Evolutionary conservation across 2,888 invertebrate genomes (phyloP).

Genomic region (Helicoverpa assulta): DNA sequence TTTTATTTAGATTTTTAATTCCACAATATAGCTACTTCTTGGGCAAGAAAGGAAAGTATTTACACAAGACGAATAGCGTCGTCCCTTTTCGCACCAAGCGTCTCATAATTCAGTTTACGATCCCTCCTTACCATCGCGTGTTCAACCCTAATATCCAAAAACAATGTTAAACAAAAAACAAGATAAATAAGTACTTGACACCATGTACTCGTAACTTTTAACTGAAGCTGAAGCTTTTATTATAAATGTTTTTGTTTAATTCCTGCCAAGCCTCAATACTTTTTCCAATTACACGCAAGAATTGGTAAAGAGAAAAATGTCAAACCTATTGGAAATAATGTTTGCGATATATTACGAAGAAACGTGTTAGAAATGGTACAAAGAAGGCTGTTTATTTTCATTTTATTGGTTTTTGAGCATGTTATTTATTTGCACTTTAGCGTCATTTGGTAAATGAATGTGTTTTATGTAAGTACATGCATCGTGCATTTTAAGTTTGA

Average conservation of each 20-base stretch:
- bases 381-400: conserved; percentile 18
- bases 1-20: too few relatives aligned
- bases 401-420: conserved; percentile 6
- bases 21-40: too few relatives aligned
- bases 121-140: conserved; percentile 37
- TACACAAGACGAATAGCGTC: too few relatives aligned
- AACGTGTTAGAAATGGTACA: conserved; percentile 18
- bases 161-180: conserved; percentile 27
- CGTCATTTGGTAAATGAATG: conserved; percentile 7
- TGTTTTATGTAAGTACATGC: neutral
- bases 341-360: conserved; percentile 25
- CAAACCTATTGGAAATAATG: conserved; percentile 19
- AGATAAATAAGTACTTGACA: conserved; percentile 21
- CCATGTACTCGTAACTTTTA: conserved; percentile 19
- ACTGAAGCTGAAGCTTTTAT: neutral
- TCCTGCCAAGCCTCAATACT: neutral
- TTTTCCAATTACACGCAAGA: conserved; percentile 24
- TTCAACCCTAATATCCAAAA: conserved; percentile 21
- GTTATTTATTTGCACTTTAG: conserved; percentile 3
- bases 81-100: too few relatives aligned
- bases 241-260: conserved; percentile 30
- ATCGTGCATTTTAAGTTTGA: neutral
- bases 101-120: neutral
- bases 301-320: conserved; percentile 10
- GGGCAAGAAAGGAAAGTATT: too few relatives aligned